Evolutionary conservation across 2,113 vertebrate species (phyloP).

Genomic region (Verasper variegatus): DNA sequence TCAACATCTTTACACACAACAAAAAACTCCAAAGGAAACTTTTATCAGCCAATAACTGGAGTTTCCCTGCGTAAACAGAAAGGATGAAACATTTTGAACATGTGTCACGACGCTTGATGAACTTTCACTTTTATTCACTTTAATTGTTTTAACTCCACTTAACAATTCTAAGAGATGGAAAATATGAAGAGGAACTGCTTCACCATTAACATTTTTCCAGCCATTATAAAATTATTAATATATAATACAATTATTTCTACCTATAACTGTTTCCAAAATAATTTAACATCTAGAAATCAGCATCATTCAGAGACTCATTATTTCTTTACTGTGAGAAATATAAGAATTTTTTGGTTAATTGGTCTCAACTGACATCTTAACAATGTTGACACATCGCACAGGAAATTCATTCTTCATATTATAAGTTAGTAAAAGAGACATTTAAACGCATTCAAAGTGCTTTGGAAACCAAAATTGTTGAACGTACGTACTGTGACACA

Average conservation of each 20-base stretch:
- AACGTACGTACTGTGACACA: neutral
- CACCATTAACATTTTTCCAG: no score
- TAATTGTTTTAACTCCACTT: no score
- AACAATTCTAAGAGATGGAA: neutral
- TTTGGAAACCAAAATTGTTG: neutral
- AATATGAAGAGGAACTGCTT: neutral
- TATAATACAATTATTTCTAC: no score
- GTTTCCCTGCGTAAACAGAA: slow-evolving; percentile 6
- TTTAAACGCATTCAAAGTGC: no score
- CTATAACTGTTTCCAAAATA: no score
- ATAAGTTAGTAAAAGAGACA: no score
- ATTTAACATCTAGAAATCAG: no score
- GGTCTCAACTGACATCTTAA: neutral
- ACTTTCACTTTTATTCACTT: no score
- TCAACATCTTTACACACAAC: neutral
- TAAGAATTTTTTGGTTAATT: neutral
- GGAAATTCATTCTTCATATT: no score
- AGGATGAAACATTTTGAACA: neutral
- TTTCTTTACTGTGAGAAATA: neutral
- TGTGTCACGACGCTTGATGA: neutral
- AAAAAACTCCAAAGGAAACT: neutral
- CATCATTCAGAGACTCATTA: neutral
- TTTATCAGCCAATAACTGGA: neutral
- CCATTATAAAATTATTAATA: no score
- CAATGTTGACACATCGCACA: no score